These are phyloP conservation scores for Drosophila yakuba DNA, from an alignment of 1,140 invertebrate genomes.

Conservation along the genomic window DNA sequence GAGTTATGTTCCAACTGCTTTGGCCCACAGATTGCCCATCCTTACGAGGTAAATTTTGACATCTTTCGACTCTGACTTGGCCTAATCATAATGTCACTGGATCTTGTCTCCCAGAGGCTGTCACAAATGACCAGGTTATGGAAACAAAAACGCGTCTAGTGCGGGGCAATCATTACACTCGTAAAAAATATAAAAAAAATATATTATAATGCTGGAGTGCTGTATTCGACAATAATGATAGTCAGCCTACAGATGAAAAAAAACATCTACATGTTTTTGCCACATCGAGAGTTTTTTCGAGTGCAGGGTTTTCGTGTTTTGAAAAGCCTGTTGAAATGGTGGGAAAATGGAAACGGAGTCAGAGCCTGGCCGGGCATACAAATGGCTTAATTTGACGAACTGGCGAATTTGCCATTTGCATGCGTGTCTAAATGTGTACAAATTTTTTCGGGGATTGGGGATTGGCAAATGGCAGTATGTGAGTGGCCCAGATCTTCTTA, in stretches of 20 bases:
- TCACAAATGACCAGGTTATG: conserved; percentile 19
- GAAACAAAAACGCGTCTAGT: conserved; percentile 23
- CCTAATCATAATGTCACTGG: conserved; percentile 25
- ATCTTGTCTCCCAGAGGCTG: conserved; percentile 17
- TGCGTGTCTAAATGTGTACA: conserved; percentile 62
- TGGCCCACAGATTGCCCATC: conserved; percentile 59
- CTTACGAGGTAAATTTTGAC: conserved; percentile 67
- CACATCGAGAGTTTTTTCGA: neutral
- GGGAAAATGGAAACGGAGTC: conserved; percentile 8
- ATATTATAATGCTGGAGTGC: too few species aligned
- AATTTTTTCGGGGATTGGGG: conserved; percentile 39
- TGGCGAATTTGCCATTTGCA: conserved; percentile 64
- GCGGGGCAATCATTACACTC: neutral
- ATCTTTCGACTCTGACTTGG: conserved; percentile 51
- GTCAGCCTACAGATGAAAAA: too few species aligned
- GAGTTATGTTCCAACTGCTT: conserved; percentile 7
- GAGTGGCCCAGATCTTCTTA: conserved; percentile 18
- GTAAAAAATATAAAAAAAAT: neutral
- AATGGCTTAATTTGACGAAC: conserved; percentile 71
- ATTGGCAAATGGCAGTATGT: conserved; percentile 30
- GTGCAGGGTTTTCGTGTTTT: conserved; percentile 4
- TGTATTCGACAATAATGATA: too few species aligned
- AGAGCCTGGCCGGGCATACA: conserved; percentile 60
- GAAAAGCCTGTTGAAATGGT: conserved; percentile 1
- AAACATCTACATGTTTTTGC: too few species aligned